Base-by-base conservation (phyloP, 2,113 vertebrate genomes). In the Dendrocopos noguchii region DNA sequence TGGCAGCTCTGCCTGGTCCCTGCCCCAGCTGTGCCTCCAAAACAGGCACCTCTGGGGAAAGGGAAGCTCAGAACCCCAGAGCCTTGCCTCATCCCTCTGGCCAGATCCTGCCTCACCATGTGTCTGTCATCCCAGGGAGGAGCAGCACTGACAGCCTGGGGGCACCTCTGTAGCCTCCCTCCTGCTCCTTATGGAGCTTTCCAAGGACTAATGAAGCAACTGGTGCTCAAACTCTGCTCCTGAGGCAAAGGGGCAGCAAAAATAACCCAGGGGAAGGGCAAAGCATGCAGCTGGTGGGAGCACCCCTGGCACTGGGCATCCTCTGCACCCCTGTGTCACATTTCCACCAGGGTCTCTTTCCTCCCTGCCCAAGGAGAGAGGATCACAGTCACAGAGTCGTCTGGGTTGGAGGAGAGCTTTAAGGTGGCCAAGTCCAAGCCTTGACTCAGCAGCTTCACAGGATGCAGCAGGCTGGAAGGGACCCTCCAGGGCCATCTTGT, bases 91-190 rank as follows among this genome's bases (percentile, higher is more conserved):
- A 5, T 7, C 10, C 25, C 53, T 24, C 59, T 4, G n/a, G 7
- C 42, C 1, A 4, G 33, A 24, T 22, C 50, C 36, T 28, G 56
- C 29, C 33, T 64, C 44, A 1, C 5, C 2, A 0, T 28, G 46
- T 9, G 55, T n/a, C 39, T 14, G 52, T 5, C 15, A 33, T 2
- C 6, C 0, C 0, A 0, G 13, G 4, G 56, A 25, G 59, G n/a
- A 22, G n/a, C 47, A 50, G 20, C 47, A 22, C 47, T 50, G 46
- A 20, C 46, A 21, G 57, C 34, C 39, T 13, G 56, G 0, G 1
- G 25, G 25, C 15, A 9, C 0, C 2, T 33, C 34, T 17, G 24
- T 24, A 64, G 14, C 29, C 2, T 10, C 50, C 20, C 6, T 21
- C 19, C 34, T 12, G 63, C 78, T 66, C 5, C 0, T 28, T 18